Base-by-base conservation (phyloP, 1,140 invertebrate species). In the Drosophila busckii region DNA sequence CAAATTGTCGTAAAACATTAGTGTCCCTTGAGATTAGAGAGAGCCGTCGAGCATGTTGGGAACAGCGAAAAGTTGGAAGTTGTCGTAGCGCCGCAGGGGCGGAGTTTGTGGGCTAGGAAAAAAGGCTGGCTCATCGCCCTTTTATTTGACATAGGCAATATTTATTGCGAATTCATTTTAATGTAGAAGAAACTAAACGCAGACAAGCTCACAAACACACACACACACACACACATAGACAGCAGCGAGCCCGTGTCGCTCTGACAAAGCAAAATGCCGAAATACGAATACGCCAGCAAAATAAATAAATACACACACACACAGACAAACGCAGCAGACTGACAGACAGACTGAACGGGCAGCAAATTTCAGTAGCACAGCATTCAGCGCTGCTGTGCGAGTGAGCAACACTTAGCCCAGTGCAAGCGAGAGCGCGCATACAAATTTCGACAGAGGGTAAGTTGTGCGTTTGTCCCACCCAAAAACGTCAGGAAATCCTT, bases 141-240 rank as follows among this genome's bases (percentile, higher is more conserved):
- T 82, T 83, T 82, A 82, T 82, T 82, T 75, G 75, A 75, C 76
- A 75, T 66, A 58, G 76, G 75, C 76, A 70, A 80, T 82, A 82
- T 82, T 82, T 82, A 82, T 82, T 82, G 75, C 75, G 65, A 82
- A 82, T 71, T 82, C 76, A 75, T 82, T 82, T 82, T 71, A 75
- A 70, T 82, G 75, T 25, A 59, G 31, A 29, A 45, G 48, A 45
- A 78, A 71, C 70, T 78, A 65, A 56, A 55, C 46, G 37, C 28
- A 53, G 50, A 56, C 56, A 60, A 73, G 37, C 67, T 29, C 34
- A 67, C 38, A 41, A 53, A 32, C 9, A 29, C 38, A 29, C 25
- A 38, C 34, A 42, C 5, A 25, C 16, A 25, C 19, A 29, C 2
- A 19, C 13, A 28, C 20, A 53, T 10, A 12, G 12, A 48, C 19